Percentiles rank a stretch among this genome's conserved stretches.
Conservation (phyloP, 2,113 vertebrate species). For the Takifugu flavidus region DNA sequence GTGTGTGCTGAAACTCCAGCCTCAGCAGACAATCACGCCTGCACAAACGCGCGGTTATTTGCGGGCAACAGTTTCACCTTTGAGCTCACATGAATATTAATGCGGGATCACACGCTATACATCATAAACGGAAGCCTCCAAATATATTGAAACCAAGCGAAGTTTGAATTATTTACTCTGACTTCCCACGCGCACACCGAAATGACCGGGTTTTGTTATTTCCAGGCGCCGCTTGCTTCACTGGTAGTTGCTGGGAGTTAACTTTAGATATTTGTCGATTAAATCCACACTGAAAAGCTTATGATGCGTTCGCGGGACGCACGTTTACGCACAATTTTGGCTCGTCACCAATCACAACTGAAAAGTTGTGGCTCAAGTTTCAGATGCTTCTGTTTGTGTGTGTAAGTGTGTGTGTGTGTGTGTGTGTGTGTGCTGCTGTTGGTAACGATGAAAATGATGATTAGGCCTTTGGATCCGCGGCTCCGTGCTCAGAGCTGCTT, state of each 20-base stretch:
- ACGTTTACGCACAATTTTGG: background rate
- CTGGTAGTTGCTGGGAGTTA: slow-evolving; percentile 4
- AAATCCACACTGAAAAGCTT: no score
- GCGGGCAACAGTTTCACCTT: slow-evolving; percentile 27
- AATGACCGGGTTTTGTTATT: background rate
- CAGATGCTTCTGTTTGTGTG: slow-evolving; percentile 8
- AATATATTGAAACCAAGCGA: background rate
- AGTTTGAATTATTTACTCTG: background rate
- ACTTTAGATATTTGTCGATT: no score
- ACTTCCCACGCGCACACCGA: background rate
- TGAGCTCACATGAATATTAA: slow-evolving; percentile 44
- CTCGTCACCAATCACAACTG: no score
- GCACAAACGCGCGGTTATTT: slow-evolving; percentile 32
- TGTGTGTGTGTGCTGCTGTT: slow-evolving; percentile 30
- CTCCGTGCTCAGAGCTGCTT: slow-evolving; percentile 39
- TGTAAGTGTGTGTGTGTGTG: slow-evolving; percentile 2
- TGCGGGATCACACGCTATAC: slow-evolving; percentile 17
- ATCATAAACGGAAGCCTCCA: slow-evolving; percentile 6
- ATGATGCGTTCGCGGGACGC: no score
- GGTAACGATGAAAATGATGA: slow-evolving; percentile 51
- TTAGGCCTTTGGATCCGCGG: slow-evolving; percentile 44
- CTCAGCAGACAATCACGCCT: slow-evolving; percentile 57
- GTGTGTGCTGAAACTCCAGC: slow-evolving; percentile 35
- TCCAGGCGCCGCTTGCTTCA: slow-evolving; percentile 5
- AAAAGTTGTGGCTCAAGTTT: slow-evolving; percentile 8